Conservation (phyloP, 1,140 invertebrate genomes). For the Aplysia californica region DNA sequence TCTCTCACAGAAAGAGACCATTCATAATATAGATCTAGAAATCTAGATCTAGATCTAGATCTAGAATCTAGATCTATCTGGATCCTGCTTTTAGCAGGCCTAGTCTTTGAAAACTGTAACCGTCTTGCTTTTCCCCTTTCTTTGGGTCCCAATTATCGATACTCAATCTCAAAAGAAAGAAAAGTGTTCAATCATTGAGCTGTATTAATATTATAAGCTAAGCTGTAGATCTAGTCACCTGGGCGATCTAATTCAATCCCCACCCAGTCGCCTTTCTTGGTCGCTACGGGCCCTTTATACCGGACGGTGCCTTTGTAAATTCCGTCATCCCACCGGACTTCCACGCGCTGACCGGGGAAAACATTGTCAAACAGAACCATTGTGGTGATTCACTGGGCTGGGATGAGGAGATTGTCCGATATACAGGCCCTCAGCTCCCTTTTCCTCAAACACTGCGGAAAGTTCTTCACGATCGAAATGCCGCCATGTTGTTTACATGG, state of each 20-base stretch:
- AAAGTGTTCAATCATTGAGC: too few relatives aligned
- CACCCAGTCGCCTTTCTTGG: conserved; percentile 58
- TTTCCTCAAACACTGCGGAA: not conserved
- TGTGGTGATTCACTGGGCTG: not conserved
- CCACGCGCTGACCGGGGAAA: conserved; percentile 52
- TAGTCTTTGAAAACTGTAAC: too few relatives aligned
- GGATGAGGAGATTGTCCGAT: not conserved
- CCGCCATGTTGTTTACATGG: conserved; percentile 6
- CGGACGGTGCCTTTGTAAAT: conserved; percentile 51
- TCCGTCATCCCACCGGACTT: conserved; percentile 43
- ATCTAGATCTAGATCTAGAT: too few relatives aligned
- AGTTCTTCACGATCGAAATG: not conserved
- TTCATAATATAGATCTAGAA: too few relatives aligned
- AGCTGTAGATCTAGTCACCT: conserved; percentile 35
- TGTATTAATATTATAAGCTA: too few relatives aligned
- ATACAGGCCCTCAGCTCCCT: too few relatives aligned
- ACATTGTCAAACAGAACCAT: conserved; percentile 60
- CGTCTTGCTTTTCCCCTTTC: too few relatives aligned
- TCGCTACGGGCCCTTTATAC: conserved; percentile 53
- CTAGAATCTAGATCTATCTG: not conserved
- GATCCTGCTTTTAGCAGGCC: not conserved
- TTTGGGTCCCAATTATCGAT: too few relatives aligned
- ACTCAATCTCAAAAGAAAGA: too few relatives aligned
- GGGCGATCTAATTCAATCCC: conserved; percentile 51
- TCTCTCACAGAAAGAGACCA: too few relatives aligned